Evolutionary conservation across 1,140 invertebrate genomes (phyloP).

Genomic region (Solenopsis invicta): DNA sequence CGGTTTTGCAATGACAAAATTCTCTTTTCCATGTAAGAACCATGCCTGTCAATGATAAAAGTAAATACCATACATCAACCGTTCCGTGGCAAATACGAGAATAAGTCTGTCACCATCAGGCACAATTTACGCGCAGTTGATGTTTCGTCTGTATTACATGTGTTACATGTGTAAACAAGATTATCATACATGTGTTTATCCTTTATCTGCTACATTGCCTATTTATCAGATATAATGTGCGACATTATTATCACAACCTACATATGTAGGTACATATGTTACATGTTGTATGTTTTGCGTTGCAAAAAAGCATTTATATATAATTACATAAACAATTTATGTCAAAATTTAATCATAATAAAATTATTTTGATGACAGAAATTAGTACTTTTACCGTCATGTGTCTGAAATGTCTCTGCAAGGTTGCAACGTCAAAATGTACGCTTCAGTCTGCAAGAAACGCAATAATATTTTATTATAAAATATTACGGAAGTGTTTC

Average conservation of each 20-base stretch:
- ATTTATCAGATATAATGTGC: slow-evolving; percentile 46
- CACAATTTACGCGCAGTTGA: slow-evolving; percentile 31
- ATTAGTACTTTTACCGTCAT: too few relatives aligned
- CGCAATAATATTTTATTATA: too few relatives aligned
- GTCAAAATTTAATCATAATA: too few relatives aligned
- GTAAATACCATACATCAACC: neutral
- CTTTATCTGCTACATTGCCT: slow-evolving; percentile 65
- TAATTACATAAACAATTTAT: too few relatives aligned
- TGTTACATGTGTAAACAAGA: neutral
- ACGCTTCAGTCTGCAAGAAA: too few relatives aligned
- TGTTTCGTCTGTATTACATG: neutral
- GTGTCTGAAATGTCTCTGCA: too few relatives aligned
- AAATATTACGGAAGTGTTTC: too few relatives aligned
- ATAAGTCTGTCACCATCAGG: neutral
- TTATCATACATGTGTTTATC: slow-evolving; percentile 59
- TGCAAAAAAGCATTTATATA: too few relatives aligned
- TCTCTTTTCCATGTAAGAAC: neutral
- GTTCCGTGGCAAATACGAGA: neutral
- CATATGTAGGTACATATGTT: too few relatives aligned
- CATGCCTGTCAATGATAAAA: slow-evolving; percentile 7
- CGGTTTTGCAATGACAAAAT: too few relatives aligned
- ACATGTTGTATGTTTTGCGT: neutral
- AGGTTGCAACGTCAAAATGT: too few relatives aligned
- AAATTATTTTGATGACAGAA: too few relatives aligned
- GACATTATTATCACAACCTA: slow-evolving; percentile 13